A percentile compares a stretch with the other conserved stretches of the same genome.
phyloP scores from a whole-genome alignment of 2,797 vertebrate species.

The Micropoecilia bifurca region DNA sequence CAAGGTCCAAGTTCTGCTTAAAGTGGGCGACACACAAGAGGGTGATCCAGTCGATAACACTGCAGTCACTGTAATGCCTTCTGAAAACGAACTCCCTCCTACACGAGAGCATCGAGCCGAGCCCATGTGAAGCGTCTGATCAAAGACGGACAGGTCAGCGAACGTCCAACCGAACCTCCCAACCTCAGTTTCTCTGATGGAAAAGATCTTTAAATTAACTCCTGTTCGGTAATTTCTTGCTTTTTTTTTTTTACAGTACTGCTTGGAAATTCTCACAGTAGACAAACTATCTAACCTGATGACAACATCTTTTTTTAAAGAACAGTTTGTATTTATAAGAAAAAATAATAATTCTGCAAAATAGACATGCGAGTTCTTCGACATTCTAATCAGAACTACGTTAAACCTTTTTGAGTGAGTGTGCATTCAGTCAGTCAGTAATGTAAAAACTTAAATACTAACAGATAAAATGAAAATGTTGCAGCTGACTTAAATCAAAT shows the following conservation, averaged over 20 bases:
- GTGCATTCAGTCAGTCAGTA: neutral
- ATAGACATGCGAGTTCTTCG: neutral
- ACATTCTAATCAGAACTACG: neutral
- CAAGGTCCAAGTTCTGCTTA: constrained; percentile 10
- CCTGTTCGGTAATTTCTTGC: too few species aligned
- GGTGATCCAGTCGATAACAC: constrained; percentile 55
- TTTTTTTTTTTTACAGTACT: neutral
- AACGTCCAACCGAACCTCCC: constrained; percentile 35
- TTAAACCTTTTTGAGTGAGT: neutral
- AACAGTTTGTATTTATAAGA: neutral
- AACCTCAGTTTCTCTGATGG: constrained; percentile 42
- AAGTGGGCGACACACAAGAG: constrained; percentile 18
- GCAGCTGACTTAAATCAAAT: neutral
- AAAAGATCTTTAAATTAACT: neutral
- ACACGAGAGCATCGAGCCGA: constrained; percentile 70
- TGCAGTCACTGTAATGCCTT: constrained; percentile 63
- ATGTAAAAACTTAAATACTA: neutral
- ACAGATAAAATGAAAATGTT: neutral
- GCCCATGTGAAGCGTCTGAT: constrained; percentile 59
- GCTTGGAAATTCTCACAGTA: too few species aligned
- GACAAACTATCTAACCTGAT: neutral
- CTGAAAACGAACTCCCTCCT: constrained; percentile 73
- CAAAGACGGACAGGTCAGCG: constrained; percentile 62
- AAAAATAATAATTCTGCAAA: neutral
- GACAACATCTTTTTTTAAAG: neutral